Conservation (phyloP, 2,888 invertebrate genomes). For the Athalia cordata region DNA sequence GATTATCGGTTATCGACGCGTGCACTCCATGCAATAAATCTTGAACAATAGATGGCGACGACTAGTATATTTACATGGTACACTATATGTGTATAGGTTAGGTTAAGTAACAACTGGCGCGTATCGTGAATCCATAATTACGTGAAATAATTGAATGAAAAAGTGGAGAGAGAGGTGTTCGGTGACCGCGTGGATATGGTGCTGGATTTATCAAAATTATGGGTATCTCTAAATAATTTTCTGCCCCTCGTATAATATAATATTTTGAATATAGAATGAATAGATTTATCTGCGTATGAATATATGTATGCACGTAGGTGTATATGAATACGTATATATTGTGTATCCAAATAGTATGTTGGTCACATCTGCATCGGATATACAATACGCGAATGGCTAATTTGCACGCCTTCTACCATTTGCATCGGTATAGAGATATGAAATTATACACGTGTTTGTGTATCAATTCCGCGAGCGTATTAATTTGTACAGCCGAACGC, state of each 20-base stretch:
- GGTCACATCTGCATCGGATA: slow-evolving; percentile 37
- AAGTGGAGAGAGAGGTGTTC: not conserved
- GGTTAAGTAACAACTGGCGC: slow-evolving; percentile 20
- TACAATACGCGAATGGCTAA: slow-evolving; percentile 18
- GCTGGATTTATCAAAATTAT: slow-evolving; percentile 33
- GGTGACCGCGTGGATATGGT: not conserved
- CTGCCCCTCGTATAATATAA: slow-evolving; percentile 7
- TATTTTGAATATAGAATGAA: not conserved
- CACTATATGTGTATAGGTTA: not conserved
- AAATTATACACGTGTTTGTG: slow-evolving; percentile 23
- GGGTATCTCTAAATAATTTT: slow-evolving; percentile 1
- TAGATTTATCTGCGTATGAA: not conserved
- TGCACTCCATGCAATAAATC: slow-evolving; percentile 18
- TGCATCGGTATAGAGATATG: slow-evolving; percentile 27
- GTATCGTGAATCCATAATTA: slow-evolving; percentile 42
- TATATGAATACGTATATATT: not conserved
- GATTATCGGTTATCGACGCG: slow-evolving; percentile 26
- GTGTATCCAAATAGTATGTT: slow-evolving; percentile 26
- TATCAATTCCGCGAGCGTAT: slow-evolving; percentile 27
- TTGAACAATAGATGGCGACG: slow-evolving; percentile 11
- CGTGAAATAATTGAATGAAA: slow-evolving; percentile 36
- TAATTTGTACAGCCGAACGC: slow-evolving; percentile 20
- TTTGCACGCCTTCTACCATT: slow-evolving; percentile 26
- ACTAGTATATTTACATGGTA: no score
- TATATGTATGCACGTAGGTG: not conserved